A percentile compares a stretch with the other conserved stretches of the same genome.
phyloP scores from a whole-genome alignment of 2,797 vertebrate species.

The Premnoplex brunnescens region DNA sequence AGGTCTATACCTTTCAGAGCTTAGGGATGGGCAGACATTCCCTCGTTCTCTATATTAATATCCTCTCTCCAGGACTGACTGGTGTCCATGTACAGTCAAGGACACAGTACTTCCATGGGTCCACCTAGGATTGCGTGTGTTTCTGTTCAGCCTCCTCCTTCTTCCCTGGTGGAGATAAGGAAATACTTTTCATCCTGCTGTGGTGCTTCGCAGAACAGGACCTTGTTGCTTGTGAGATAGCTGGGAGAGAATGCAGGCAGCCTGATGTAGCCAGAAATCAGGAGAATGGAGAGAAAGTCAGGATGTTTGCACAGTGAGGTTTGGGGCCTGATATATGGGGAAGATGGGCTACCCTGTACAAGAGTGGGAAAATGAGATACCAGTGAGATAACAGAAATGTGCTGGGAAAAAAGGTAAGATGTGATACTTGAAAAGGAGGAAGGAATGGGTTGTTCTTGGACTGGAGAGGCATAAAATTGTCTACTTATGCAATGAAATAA shows the following conservation, averaged over 20 bases:
- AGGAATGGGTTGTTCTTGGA: not conserved
- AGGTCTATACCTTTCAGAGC: not conserved
- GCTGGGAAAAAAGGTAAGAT: not conserved
- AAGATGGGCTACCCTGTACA: not conserved
- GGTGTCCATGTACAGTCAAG: accelerated
- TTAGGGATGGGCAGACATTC: not conserved
- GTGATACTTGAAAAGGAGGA: not conserved
- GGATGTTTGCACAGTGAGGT: accelerated
- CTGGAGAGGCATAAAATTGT: not conserved
- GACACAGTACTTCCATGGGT: accelerated
- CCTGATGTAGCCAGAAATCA: not conserved
- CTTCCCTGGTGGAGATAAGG: not conserved
- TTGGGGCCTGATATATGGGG: not conserved
- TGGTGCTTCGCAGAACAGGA: not conserved
- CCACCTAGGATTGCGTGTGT: not conserved
- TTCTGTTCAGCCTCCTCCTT: not conserved
- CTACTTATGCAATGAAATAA: not conserved
- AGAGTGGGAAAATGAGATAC: not conserved
- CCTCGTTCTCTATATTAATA: not conserved
- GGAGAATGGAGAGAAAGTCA: not conserved
- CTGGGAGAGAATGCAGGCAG: not conserved
- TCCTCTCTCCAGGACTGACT: not conserved
- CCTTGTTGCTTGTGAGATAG: not conserved
- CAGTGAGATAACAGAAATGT: not conserved
- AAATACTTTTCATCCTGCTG: not conserved